Evolutionary conservation across 2,888 invertebrate species (phyloP).

Genomic region (Nomada ferruginata): DNA sequence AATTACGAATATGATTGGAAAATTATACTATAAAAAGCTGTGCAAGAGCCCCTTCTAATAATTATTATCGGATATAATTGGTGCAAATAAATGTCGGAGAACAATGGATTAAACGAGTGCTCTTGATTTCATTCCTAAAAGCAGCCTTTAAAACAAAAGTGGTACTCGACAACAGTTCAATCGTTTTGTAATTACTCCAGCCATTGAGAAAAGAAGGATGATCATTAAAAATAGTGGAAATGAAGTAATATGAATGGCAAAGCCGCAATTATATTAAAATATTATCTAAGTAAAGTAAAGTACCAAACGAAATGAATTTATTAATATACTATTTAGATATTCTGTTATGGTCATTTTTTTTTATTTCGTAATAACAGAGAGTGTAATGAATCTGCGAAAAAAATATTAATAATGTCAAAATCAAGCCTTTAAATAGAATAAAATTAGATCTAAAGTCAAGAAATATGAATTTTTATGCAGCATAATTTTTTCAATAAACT

Average conservation of each 20-base stretch:
- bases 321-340: not conserved
- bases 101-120: not conserved
- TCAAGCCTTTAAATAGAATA: too few relatives aligned
- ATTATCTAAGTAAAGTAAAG: not conserved
- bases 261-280: not conserved
- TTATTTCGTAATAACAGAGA: too few relatives aligned
- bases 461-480: too few relatives aligned
- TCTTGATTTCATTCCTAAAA: constrained; percentile 9
- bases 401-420: too few relatives aligned
- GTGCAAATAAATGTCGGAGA: not conserved
- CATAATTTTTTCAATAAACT: too few relatives aligned
- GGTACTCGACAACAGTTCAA: constrained; percentile 6
- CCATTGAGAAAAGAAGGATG: not conserved
- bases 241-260: not conserved
- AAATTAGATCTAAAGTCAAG: too few relatives aligned
- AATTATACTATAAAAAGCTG: too few relatives aligned
- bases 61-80: not conserved
- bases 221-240: not conserved
- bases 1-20: too few relatives aligned
- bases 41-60: too few relatives aligned
- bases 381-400: too few relatives aligned
- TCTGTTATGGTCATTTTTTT: too few relatives aligned
- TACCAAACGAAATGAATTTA: not conserved
- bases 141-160: not conserved
- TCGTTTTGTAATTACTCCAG: not conserved